Conservation (phyloP, 2,797 vertebrate genomes). For the Coccyzus lansbergi region DNA sequence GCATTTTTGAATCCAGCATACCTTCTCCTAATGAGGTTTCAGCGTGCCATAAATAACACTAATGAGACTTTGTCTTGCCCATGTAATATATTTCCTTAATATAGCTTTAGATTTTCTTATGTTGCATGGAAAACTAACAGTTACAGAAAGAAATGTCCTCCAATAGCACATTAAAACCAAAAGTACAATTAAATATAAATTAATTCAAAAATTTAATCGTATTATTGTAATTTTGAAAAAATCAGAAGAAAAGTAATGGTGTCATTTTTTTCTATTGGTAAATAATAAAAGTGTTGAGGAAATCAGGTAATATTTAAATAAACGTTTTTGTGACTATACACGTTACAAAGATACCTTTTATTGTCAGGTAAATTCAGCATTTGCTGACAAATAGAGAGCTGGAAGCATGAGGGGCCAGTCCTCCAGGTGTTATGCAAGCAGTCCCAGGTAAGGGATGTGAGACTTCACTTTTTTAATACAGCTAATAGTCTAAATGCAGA, state of each 20-base stretch:
- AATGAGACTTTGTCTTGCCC: slow-evolving; percentile 85
- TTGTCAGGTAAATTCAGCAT: slow-evolving; percentile 38
- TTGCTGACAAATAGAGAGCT: slow-evolving; percentile 25
- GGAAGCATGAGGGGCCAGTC: background rate
- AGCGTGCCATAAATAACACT: slow-evolving; percentile 93
- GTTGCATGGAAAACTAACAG: slow-evolving; percentile 81
- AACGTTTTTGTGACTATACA: slow-evolving; percentile 69
- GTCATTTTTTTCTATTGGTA: slow-evolving; percentile 79
- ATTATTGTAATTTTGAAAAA: slow-evolving; percentile 75
- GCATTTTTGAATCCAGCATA: slow-evolving; percentile 89
- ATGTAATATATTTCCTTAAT: slow-evolving; percentile 85
- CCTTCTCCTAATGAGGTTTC: slow-evolving; percentile 91
- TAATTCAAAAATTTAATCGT: slow-evolving; percentile 83
- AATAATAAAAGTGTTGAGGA: slow-evolving; percentile 80
- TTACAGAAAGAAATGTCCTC: slow-evolving; percentile 75
- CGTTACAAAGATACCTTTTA: slow-evolving; percentile 50
- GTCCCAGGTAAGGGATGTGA: background rate
- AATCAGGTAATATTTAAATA: slow-evolving; percentile 80
- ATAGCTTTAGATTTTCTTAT: slow-evolving; percentile 81
- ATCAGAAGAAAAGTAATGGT: slow-evolving; percentile 78
- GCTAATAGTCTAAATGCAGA: background rate
- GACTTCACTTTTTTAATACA: background rate
- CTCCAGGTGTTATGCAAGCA: background rate
- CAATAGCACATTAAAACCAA: slow-evolving; percentile 77
- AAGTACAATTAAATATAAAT: slow-evolving; percentile 85